Evolutionary conservation across 1,140 invertebrate genomes (phyloP).

Genomic region (Drosophila bocqueti): DNA sequence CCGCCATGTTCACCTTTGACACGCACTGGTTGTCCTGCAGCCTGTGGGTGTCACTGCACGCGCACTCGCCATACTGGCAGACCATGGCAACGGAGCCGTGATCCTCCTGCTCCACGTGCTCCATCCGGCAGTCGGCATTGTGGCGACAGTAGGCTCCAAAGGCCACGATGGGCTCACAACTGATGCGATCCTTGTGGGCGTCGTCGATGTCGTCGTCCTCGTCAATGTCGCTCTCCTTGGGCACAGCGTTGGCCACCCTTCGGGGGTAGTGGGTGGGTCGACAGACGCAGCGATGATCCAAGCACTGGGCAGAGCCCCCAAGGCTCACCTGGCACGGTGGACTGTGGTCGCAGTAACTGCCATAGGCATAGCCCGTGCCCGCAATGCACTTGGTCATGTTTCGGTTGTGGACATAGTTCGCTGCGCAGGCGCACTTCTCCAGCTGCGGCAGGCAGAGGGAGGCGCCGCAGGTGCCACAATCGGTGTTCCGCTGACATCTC

Average conservation of each 20-base stretch:
- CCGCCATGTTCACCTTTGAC: neutral
- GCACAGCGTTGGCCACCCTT: slow-evolving; percentile 11
- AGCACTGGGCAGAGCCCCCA: slow-evolving; percentile 40
- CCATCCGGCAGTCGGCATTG: slow-evolving; percentile 56
- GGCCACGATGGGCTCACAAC: slow-evolving; percentile 32
- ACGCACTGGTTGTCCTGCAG: slow-evolving; percentile 44
- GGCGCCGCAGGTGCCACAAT: slow-evolving; percentile 24
- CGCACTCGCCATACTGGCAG: slow-evolving; percentile 57
- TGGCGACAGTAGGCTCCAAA: slow-evolving; percentile 52
- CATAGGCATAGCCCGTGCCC: slow-evolving; percentile 4
- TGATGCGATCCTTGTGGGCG: neutral
- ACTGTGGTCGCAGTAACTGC: slow-evolving; percentile 34
- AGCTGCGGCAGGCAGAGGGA: slow-evolving; percentile 32
- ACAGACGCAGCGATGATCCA: slow-evolving; percentile 52
- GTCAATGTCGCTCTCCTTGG: neutral
- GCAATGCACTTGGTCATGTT: slow-evolving; percentile 55
- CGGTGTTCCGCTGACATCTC: slow-evolving; percentile 23
- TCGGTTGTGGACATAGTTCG: slow-evolving; percentile 34
- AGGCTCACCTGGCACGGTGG: slow-evolving; percentile 45
- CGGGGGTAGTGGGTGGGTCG: slow-evolving; percentile 32
- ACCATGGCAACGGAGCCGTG: slow-evolving; percentile 19
- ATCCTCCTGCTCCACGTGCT: neutral
- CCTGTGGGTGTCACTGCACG: slow-evolving; percentile 26
- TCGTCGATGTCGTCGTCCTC: neutral
- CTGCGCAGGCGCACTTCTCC: slow-evolving; percentile 54